A percentile compares a stretch with the other conserved stretches of the same genome.
Evolutionary conservation across 1,140 invertebrate genomes (phyloP).

Genomic region (Halictus rubicundus): DNA sequence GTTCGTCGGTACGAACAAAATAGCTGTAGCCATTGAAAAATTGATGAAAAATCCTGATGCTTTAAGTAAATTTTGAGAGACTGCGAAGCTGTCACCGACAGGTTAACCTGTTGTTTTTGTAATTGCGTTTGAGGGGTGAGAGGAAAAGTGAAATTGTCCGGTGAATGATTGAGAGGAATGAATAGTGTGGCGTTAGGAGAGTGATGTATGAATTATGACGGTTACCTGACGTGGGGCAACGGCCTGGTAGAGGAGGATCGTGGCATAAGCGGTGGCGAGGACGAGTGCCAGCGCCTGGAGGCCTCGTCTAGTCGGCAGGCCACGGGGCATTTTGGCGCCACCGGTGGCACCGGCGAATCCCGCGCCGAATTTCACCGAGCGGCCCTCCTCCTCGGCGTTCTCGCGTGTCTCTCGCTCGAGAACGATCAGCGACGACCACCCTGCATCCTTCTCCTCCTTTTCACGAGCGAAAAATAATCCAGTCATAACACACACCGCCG

Average conservation of each 20-base stretch:
- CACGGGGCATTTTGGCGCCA: constrained; percentile 74
- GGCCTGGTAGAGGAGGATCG: constrained; percentile 84
- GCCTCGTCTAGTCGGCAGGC: constrained; percentile 74
- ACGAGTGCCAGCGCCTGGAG: constrained; percentile 76
- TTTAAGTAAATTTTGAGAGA: too few relatives aligned
- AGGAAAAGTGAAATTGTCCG: too few relatives aligned
- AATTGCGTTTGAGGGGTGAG: too few relatives aligned
- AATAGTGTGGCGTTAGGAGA: too few relatives aligned
- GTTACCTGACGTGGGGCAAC: constrained; percentile 82
- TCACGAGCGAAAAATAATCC: constrained; percentile 63
- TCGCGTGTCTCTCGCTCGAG: constrained; percentile 46
- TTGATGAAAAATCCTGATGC: too few relatives aligned
- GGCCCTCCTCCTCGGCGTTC: constrained; percentile 25
- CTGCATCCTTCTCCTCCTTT: constrained; percentile 64
- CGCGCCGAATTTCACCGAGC: constrained; percentile 32
- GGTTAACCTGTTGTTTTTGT: too few relatives aligned
- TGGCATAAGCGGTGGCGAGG: constrained; percentile 82
- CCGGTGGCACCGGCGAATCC: constrained; percentile 22
- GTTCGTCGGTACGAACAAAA: too few relatives aligned
- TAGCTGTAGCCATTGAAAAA: too few relatives aligned
- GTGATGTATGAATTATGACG: not conserved
- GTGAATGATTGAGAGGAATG: too few relatives aligned
- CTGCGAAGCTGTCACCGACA: too few relatives aligned
- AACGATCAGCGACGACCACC: constrained; percentile 65
- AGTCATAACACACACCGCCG: constrained; percentile 68